Evolutionary conservation across 2,113 vertebrate genomes (phyloP), one percentile per base, ranked within the genome.

Genomic region (Carassius gibelio): DNA sequence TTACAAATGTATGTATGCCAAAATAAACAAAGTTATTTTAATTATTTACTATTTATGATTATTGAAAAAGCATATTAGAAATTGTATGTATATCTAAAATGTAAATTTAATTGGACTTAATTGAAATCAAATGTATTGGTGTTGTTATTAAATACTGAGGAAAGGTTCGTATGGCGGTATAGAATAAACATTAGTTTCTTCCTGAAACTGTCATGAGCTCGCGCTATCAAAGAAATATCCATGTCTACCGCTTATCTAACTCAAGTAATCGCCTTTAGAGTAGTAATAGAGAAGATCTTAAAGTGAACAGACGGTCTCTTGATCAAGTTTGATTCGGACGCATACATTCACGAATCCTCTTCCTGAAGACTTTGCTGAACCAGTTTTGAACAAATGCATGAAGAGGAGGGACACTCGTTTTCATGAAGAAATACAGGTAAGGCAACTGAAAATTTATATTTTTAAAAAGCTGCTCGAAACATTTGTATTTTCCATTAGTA

Each of bases 151-250:
- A 11, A 10, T 11, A 11, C 8, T 48, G n/a, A 52, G 19, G 17
- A 71, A 71, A 38, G 9, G 7, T 8, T 8, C 0, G 11, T 36
- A 19, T 21, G 34, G 9, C n/a, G 9, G 0, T 42, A 10, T 21
- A 71, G 19, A 71, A 38, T 14, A 15, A 5, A 45, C 0, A 66
- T 64, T 59, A 9, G 21, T 61, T 61, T 72, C 23, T 97, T 96
- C 76, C 97, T 21, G 7, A 42, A 42, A 42, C 42, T 42, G 11
- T 57, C n/a, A 50, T 50, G 4, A 48, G 79, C 15, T 50, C 9
- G 62, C 4, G n/a, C 17, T 45, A 64, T 62, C 87, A 97, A 99
- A 93, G 88, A 97, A 99, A 93, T 50, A 99, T 82, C 23, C 52
- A 9, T 81, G 71, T 34, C 30, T 38, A 15, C 61, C 74, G 21